Conservation (phyloP, 2,888 invertebrate genomes). For the Polietes domitor region DNA sequence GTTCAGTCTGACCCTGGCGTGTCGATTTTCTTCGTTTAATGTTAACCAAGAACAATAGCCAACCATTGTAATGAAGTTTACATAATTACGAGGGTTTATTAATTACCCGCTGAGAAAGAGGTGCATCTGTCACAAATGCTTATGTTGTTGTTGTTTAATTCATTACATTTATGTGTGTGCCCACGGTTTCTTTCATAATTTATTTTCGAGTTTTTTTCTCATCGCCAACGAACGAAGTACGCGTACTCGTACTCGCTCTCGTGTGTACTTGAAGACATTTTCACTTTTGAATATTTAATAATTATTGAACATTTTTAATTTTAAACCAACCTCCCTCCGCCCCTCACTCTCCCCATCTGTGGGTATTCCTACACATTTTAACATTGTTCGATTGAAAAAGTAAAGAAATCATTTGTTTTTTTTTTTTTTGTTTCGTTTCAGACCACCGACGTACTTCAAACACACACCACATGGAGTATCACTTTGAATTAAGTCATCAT, state of each 20-base stretch:
- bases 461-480: slow-evolving; percentile 72
- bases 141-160: background rate
- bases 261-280: background rate
- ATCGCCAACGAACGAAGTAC: background rate
- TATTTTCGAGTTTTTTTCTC: background rate
- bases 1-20: too few relatives aligned
- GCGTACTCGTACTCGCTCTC: background rate
- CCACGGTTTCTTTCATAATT: background rate
- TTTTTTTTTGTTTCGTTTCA: slow-evolving; percentile 61
- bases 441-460: slow-evolving; percentile 66
- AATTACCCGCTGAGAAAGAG: slow-evolving; percentile 1
- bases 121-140: background rate
- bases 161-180: background rate
- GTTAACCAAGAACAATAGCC: too few relatives aligned
- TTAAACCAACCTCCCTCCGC: background rate
- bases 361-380: background rate
- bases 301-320: slow-evolving; percentile 20
- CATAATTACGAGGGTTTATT: background rate
- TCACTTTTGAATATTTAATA: slow-evolving; percentile 16
- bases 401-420: background rate
- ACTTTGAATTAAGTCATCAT: slow-evolving; percentile 67
- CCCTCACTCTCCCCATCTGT: background rate
- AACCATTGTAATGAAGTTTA: slow-evolving; percentile 17
- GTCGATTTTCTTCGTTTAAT: too few relatives aligned
- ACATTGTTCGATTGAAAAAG: background rate